Conservation (phyloP, 2,797 vertebrate species). For the Anisognathus igniventris region DNA sequence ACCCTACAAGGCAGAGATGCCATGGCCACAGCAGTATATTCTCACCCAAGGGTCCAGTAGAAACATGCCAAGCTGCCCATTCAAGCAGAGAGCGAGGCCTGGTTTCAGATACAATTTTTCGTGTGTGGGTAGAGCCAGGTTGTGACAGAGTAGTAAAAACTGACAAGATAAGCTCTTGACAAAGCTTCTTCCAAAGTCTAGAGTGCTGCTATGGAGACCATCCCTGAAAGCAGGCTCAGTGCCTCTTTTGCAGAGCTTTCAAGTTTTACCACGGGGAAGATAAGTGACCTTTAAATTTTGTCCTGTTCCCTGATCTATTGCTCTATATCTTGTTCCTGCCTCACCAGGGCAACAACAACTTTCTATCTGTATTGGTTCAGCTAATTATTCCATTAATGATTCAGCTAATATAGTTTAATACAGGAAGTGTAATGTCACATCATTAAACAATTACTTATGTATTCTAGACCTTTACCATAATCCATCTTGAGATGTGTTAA, state of each 20-base stretch:
- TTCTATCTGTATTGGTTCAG: background rate
- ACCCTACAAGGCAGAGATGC: background rate
- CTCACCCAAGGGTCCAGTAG: background rate
- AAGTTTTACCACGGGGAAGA: background rate
- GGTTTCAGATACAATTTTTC: background rate
- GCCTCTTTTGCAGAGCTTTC: background rate
- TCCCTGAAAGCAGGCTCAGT: background rate
- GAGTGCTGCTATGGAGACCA: background rate
- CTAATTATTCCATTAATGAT: constrained; percentile 17
- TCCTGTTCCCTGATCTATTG: background rate
- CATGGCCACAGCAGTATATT: background rate
- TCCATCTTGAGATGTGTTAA: constrained; percentile 12
- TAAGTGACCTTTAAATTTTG: background rate
- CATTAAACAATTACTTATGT: constrained; percentile 33
- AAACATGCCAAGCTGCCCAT: background rate
- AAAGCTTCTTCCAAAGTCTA: background rate
- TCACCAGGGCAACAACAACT: background rate
- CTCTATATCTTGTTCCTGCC: background rate
- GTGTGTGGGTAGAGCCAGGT: background rate
- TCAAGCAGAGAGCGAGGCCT: background rate
- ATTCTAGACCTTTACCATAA: constrained; percentile 34
- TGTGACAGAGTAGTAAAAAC: background rate
- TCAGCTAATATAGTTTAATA: constrained; percentile 3
- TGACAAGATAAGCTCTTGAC: background rate
- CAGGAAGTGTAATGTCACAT: background rate